A percentile compares a stretch with the other conserved stretches of the same genome.
Conservation (phyloP, 2,113 vertebrate species). For the Ginglymostoma cirratum region DNA sequence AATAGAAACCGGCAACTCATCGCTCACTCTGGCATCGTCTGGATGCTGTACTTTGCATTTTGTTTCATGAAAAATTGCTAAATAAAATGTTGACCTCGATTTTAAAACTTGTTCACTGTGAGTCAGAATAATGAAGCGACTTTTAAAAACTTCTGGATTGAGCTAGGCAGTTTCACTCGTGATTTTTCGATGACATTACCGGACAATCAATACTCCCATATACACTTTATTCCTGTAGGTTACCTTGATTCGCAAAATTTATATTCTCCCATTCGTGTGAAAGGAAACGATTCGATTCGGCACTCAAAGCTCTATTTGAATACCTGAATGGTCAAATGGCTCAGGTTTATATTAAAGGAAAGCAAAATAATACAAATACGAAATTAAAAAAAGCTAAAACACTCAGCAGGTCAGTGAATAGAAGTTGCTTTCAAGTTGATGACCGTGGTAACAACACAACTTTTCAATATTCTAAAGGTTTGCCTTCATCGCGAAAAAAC, state of each 20-base stretch:
- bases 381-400: neutral
- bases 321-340: neutral
- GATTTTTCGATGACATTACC: neutral
- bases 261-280: neutral
- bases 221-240: neutral
- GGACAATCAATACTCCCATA: neutral
- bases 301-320: neutral
- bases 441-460: no score
- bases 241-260: neutral
- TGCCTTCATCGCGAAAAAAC: neutral
- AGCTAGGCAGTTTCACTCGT: neutral
- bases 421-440: neutral
- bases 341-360: neutral
- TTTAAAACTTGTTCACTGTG: neutral
- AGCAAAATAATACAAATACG: neutral
- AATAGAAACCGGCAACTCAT: neutral
- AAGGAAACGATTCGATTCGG: neutral
- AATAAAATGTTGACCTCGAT: neutral
- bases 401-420: no score
- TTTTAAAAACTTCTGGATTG: neutral
- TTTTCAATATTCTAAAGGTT: neutral
- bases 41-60: neutral
- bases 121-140: neutral
- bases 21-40: neutral
- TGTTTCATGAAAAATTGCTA: neutral